Base-by-base conservation (phyloP, 2,797 vertebrate genomes). In the Allobates femoralis region DNA sequence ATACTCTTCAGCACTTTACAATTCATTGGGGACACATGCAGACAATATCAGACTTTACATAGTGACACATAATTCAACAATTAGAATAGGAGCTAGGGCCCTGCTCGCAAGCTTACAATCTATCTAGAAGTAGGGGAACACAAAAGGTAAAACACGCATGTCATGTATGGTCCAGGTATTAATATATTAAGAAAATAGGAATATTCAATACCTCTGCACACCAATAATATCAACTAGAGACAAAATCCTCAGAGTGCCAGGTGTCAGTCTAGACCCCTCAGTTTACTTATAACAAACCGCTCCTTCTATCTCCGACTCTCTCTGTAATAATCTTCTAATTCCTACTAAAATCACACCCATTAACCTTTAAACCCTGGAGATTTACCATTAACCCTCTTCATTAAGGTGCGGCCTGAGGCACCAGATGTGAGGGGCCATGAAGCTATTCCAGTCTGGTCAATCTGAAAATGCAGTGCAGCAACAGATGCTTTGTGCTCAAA, bases 271-370 rank as follows among this genome's bases (percentile, higher is more conserved):
- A 46, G 23, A 74, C 1, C 71, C 37, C n/a, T 74, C n/a, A 30
- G 62, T 66, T 66, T 30, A 74, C 37, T 74, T 71, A 71, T 3
- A 5, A 26, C 71, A 71, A 37, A 41, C 32, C 66, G 30, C 18
- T 23, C 21, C 67, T 73, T 23, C 16, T 74, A 74, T 50, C 23
- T 50, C 41, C 46, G 21, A 50, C 23, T 12, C 41, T 46, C 71
- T 50, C 41, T 3, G 37, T 71, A 23, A 50, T 74, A 50, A 71
- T 74, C 71, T 50, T 74, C 23, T 26, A 23, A 73, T 73, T 74
- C 41, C 46, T 50, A 50, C 71, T 50, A 74, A 74, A 71, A 71
- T 41, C 41, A 74, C 41, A 74, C 14, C 71, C 41, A 74, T 74
- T 74, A 50, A 78, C 75, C 19, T 53, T 58, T 74, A 50, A 74